Evolutionary conservation across 1,140 invertebrate genomes (phyloP).

Genomic region (Philaenus spumarius): DNA sequence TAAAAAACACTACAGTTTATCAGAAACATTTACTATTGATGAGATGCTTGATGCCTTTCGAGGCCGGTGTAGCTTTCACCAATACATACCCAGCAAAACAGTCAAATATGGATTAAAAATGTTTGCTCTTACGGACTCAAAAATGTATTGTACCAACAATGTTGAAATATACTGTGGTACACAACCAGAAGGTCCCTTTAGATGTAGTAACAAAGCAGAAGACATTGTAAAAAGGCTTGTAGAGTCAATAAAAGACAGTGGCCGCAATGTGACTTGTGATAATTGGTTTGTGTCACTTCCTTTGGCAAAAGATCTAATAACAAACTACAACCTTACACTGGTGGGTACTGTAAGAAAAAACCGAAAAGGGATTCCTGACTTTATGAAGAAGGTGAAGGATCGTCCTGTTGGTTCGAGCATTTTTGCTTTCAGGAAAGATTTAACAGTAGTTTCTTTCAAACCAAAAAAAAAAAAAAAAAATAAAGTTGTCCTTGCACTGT

Average conservation of each 20-base stretch:
- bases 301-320: slow-evolving; percentile 24
- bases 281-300: no score
- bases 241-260: slow-evolving; percentile 18
- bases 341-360: slow-evolving; percentile 36
- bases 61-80: slow-evolving; percentile 35
- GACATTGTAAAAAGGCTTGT: slow-evolving; percentile 21
- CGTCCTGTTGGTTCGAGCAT: slow-evolving; percentile 8
- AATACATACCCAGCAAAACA: slow-evolving; percentile 40
- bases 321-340: slow-evolving; percentile 7
- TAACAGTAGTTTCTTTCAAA: slow-evolving; percentile 36
- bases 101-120: slow-evolving; percentile 43
- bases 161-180: no score
- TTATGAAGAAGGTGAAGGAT: slow-evolving; percentile 6
- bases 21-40: slow-evolving; percentile 33
- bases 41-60: slow-evolving; percentile 37
- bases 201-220: slow-evolving; percentile 30
- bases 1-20: slow-evolving; percentile 10
- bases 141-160: slow-evolving; percentile 34
- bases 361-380: slow-evolving; percentile 32
- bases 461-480: slow-evolving; percentile 33
- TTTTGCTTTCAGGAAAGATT: slow-evolving; percentile 25
- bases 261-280: no score
- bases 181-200: slow-evolving; percentile 35
- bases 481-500: slow-evolving; percentile 7
- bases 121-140: slow-evolving; percentile 32